Percentiles rank a stretch among this genome's conserved stretches.
Evolutionary conservation across 2,113 vertebrate species (phyloP).

Genomic region (Alaudala cheleensis): DNA sequence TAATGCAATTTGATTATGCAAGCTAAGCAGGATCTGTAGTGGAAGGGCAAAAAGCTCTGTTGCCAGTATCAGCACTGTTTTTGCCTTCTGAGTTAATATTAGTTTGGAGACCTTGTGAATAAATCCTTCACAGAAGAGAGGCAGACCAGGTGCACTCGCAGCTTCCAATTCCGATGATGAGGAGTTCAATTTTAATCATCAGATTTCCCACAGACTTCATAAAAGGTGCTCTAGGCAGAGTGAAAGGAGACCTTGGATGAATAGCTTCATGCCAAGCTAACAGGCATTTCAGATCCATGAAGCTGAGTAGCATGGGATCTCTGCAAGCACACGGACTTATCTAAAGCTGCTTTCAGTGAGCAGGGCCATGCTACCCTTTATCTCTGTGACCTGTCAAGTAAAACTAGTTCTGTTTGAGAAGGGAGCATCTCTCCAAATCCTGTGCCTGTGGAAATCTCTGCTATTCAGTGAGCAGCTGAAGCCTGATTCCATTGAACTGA

Average conservation of each 20-base stretch:
- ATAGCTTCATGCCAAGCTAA: background rate
- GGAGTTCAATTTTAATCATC: background rate
- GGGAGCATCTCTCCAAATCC: background rate
- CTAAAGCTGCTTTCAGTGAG: background rate
- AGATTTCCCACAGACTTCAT: background rate
- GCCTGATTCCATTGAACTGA: background rate
- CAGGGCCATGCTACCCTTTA: background rate
- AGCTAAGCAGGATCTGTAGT: background rate
- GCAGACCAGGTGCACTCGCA: background rate
- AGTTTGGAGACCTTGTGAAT: background rate
- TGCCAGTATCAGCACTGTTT: background rate
- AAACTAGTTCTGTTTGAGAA: background rate
- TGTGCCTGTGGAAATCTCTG: background rate
- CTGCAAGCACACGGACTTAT: background rate
- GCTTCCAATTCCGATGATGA: background rate
- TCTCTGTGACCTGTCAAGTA: background rate
- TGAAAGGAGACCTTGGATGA: background rate
- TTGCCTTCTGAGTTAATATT: background rate
- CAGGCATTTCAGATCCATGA: background rate
- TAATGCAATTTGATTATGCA: background rate
- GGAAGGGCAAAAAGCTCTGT: background rate
- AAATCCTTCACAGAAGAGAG: background rate
- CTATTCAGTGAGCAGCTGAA: background rate
- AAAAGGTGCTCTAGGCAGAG: background rate
- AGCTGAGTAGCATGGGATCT: background rate